Percentiles rank a stretch among this genome's conserved stretches.
Evolutionary conservation across 2,888 invertebrate genomes (phyloP).

Genomic region (Acanthosepion esculentum): DNA sequence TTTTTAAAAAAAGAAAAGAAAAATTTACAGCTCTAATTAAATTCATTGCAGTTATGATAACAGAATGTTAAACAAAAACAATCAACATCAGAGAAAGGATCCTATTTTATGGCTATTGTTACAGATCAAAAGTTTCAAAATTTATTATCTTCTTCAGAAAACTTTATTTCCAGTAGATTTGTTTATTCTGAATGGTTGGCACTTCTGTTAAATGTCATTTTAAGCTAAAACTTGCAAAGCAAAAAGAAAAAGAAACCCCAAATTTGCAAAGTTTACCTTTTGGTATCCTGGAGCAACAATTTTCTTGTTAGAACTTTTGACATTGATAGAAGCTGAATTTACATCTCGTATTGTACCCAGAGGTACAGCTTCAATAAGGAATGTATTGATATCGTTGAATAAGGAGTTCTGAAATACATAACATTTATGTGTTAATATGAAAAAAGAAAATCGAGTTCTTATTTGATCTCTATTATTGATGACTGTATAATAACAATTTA

Average conservation of each 20-base stretch:
- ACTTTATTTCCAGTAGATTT: no score
- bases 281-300: constrained; percentile 60
- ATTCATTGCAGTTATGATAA: no score
- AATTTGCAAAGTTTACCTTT: constrained; percentile 57
- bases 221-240: background rate
- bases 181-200: no score
- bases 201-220: no score
- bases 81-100: no score
- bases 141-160: no score
- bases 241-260: background rate
- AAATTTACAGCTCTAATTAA: no score
- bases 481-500: no score
- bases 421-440: background rate
- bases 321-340: constrained; percentile 61
- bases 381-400: constrained; percentile 60
- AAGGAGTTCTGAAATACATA: constrained; percentile 49
- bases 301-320: constrained; percentile 62
- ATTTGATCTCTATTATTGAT: background rate
- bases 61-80: no score
- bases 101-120: no score
- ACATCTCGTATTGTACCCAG: constrained; percentile 67
- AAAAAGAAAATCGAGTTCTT: background rate
- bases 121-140: no score
- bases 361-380: constrained; percentile 68
- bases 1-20: no score